phyloP scores from a whole-genome alignment of 2,888 invertebrate species.

The Acanthosoma haemorrhoidale region DNA sequence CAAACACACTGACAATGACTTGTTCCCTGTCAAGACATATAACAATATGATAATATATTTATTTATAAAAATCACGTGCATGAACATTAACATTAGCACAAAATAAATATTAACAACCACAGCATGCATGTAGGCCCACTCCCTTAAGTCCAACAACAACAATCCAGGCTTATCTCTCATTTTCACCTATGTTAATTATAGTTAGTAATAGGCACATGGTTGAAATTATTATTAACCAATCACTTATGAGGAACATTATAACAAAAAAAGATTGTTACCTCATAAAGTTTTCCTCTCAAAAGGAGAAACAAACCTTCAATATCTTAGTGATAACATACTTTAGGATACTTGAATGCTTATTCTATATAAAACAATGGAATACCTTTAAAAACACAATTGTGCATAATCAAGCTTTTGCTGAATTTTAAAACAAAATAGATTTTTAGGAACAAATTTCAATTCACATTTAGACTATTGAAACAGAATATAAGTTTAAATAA shows the following conservation, averaged over 20 bases:
- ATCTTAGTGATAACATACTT: not conserved
- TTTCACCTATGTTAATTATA: slow-evolving; percentile 28
- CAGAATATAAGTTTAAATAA: not conserved
- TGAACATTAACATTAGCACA: slow-evolving; percentile 33
- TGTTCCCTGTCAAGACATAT: slow-evolving; percentile 31
- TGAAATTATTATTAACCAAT: slow-evolving; percentile 23
- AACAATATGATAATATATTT: slow-evolving; percentile 30
- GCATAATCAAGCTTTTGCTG: not conserved
- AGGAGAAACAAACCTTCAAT: slow-evolving; percentile 2
- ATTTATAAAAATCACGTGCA: slow-evolving; percentile 30
- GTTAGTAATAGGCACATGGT: slow-evolving; percentile 27
- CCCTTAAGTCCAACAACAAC: slow-evolving; percentile 29
- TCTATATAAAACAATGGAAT: slow-evolving; percentile 15
- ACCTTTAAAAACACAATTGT: not conserved
- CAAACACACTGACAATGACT: slow-evolving; percentile 30
- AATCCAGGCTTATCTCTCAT: slow-evolving; percentile 30
- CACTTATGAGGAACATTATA: slow-evolving; percentile 11
- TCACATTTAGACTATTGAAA: not conserved
- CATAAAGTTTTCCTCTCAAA: not conserved
- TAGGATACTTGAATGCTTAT: not conserved
- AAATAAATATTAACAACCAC: slow-evolving; percentile 31
- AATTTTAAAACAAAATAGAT: not conserved
- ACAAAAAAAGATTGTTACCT: slow-evolving; percentile 12
- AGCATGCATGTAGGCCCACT: slow-evolving; percentile 29
- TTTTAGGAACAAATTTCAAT: not conserved